Conservation (phyloP, 2,797 vertebrate genomes). For the Betta splendens region DNA sequence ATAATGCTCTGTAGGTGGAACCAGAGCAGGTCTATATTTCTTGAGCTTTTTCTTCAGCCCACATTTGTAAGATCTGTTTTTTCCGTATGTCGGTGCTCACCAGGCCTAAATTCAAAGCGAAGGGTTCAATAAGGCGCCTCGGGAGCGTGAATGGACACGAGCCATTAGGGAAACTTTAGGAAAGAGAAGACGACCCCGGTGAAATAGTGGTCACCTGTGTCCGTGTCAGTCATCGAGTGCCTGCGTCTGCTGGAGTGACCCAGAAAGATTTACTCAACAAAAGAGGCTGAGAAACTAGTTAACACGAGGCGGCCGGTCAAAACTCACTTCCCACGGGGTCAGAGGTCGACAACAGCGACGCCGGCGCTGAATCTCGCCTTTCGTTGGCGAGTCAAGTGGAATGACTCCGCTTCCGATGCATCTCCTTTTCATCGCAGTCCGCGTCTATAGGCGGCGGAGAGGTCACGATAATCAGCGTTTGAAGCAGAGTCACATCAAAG, state of each 20-base stretch:
- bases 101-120: slow-evolving; percentile 46
- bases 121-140: slow-evolving; percentile 29
- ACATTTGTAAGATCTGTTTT: slow-evolving; percentile 30
- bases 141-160: slow-evolving; percentile 8
- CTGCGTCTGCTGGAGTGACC: slow-evolving; percentile 15
- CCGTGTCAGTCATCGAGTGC: slow-evolving; percentile 2
- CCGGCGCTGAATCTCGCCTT: slow-evolving; percentile 17
- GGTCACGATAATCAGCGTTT: slow-evolving; percentile 37
- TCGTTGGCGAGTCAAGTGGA: slow-evolving; percentile 16
- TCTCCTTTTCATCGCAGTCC: slow-evolving; percentile 23
- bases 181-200: slow-evolving; percentile 25
- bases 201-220: slow-evolving; percentile 10
- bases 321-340: neutral
- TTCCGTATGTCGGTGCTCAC: slow-evolving; percentile 24
- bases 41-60: slow-evolving; percentile 36
- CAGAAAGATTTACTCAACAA: slow-evolving; percentile 6
- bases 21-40: slow-evolving; percentile 55
- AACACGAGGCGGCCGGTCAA: slow-evolving; percentile 11
- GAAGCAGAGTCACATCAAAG: slow-evolving; percentile 57
- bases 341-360: neutral
- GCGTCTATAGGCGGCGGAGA: slow-evolving; percentile 26
- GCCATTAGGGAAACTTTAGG: slow-evolving; percentile 24
- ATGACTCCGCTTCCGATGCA: slow-evolving; percentile 9
- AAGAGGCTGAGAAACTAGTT: slow-evolving; percentile 3
- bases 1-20: slow-evolving; percentile 60